phyloP scores from a whole-genome alignment of 2,113 vertebrate genomes.

The Tinamus guttatus region DNA sequence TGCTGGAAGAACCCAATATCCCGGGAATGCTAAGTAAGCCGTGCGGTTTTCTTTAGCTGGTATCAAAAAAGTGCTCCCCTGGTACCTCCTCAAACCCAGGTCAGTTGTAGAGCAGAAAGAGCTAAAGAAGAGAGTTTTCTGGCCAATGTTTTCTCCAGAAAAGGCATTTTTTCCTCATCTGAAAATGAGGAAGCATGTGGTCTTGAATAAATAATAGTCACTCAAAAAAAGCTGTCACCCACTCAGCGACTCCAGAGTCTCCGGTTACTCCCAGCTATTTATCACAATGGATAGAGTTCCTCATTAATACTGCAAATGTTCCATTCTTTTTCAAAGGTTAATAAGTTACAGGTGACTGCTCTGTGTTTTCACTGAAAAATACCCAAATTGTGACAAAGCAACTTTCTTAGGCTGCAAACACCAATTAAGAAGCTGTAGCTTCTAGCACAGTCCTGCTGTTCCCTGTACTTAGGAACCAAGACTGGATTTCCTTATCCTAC shows the following conservation, averaged over 20 bases:
- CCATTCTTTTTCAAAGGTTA: slow-evolving; percentile 82
- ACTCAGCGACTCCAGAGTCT: slow-evolving; percentile 80
- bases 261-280: slow-evolving; percentile 86
- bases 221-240: slow-evolving; percentile 73
- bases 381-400: background rate
- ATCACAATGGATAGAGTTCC: slow-evolving; percentile 83
- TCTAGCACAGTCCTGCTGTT: background rate
- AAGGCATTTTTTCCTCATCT: background rate
- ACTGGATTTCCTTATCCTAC: background rate
- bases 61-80: background rate
- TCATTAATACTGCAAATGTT: slow-evolving; percentile 96
- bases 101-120: background rate
- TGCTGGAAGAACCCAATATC: slow-evolving; percentile 42
- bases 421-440: background rate
- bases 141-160: background rate
- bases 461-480: background rate
- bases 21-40: slow-evolving; percentile 22
- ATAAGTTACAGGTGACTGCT: slow-evolving; percentile 46
- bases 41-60: background rate
- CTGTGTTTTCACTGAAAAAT: slow-evolving; percentile 53
- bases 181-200: background rate
- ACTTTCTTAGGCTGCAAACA: background rate
- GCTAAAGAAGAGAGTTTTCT: background rate
- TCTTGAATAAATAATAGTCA: slow-evolving; percentile 79
- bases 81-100: background rate